A percentile compares a stretch with the other conserved stretches of the same genome.
Conservation (phyloP, 1,140 invertebrate species). For the Matsumurasca onukii region DNA sequence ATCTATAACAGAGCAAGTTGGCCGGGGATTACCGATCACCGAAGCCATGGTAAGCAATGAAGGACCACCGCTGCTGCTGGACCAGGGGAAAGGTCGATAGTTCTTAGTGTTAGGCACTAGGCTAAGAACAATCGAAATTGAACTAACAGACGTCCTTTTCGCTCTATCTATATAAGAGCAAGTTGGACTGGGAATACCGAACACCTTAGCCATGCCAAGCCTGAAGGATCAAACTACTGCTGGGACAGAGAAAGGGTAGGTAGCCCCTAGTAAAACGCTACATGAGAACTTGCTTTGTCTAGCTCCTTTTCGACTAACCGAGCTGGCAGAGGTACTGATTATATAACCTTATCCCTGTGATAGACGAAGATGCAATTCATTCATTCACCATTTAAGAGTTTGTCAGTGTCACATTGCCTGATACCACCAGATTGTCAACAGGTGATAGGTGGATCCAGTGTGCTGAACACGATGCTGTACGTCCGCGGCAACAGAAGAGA, state of each 20-base stretch:
- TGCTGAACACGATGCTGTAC: slow-evolving; percentile 89
- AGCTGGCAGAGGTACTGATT: too few relatives aligned
- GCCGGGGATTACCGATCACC: slow-evolving; percentile 91
- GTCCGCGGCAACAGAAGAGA: slow-evolving; percentile 87
- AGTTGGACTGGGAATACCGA: slow-evolving; percentile 88
- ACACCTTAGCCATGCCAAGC: slow-evolving; percentile 82
- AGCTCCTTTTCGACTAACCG: too few relatives aligned
- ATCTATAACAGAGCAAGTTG: slow-evolving; percentile 81
- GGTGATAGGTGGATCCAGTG: slow-evolving; percentile 69
- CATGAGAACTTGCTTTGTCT: too few relatives aligned
- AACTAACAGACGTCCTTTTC: slow-evolving; percentile 83
- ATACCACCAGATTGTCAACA: too few relatives aligned
- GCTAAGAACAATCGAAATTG: slow-evolving; percentile 82
- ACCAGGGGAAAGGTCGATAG: slow-evolving; percentile 68
- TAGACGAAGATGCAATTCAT: too few relatives aligned
- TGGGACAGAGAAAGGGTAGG: slow-evolving; percentile 78
- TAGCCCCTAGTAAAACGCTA: too few relatives aligned
- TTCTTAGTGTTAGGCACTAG: too few relatives aligned
- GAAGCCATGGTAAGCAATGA: slow-evolving; percentile 82
- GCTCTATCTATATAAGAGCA: slow-evolving; percentile 84
- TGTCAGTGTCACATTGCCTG: too few relatives aligned
- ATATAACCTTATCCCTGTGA: too few relatives aligned
- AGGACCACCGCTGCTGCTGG: slow-evolving; percentile 77
- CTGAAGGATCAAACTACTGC: slow-evolving; percentile 78
- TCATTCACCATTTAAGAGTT: too few relatives aligned